phyloP scores from a whole-genome alignment of 2,113 vertebrate genomes.

The Nestor notabilis region DNA sequence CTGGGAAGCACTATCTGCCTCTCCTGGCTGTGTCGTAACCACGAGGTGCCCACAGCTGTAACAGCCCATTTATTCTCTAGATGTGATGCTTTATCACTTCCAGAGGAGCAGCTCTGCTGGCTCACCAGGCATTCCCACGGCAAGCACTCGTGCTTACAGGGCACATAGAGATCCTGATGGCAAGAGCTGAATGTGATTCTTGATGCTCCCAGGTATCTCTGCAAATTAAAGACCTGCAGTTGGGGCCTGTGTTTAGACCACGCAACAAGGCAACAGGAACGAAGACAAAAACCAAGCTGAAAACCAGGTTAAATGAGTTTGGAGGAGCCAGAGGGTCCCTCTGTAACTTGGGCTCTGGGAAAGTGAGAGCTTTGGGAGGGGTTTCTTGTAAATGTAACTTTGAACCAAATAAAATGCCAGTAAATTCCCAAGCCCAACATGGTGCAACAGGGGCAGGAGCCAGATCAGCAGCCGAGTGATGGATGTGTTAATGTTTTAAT shows the following conservation, averaged over 20 bases:
- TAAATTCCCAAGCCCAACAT: background rate
- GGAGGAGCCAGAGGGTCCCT: background rate
- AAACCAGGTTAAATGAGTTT: background rate
- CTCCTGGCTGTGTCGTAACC: background rate
- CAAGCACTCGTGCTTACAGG: background rate
- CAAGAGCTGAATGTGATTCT: background rate
- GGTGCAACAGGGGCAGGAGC: background rate
- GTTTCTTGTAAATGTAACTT: background rate
- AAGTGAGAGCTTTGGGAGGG: background rate
- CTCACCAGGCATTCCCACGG: background rate
- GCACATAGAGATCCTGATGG: background rate
- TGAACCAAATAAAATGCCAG: background rate
- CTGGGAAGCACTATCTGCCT: background rate
- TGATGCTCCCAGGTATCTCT: background rate
- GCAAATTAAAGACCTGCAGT: background rate
- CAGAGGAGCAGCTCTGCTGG: background rate
- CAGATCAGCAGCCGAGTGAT: background rate
- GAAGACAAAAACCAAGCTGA: background rate
- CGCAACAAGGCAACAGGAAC: background rate
- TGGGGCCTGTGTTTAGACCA: background rate
- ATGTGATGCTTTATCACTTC: background rate
- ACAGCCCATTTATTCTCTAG: conserved; percentile 4
- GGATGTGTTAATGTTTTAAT: conserved; percentile 50
- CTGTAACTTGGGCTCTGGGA: background rate
- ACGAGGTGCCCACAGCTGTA: background rate